Evolutionary conservation across 1,140 invertebrate species (phyloP), one percentile per base, ranked within the genome.

Genomic region (Phymastichus coffea): DNA sequence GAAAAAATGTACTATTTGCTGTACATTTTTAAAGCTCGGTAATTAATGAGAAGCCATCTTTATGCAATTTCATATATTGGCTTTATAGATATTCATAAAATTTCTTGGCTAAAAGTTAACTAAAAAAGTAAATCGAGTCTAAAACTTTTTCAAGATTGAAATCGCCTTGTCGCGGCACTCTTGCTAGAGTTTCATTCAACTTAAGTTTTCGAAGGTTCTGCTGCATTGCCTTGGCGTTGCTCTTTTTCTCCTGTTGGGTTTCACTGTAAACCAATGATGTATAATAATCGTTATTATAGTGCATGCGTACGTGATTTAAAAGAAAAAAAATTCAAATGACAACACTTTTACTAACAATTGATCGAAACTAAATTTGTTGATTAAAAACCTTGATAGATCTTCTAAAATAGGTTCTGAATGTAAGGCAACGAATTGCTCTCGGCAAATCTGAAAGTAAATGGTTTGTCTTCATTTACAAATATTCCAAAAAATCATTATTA

Each of bases 381-480:
- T 57, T 37, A 97, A 81, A 72, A 88, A 92, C 17, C 86, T 64
- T 0, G 95, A 94, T 22, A 99, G 81, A 76, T 97, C 80, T 72
- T 98, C 87, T 37, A 99, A 81, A 61, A 99, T 93, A 1, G 95
- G 95, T 71, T 97, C 83, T 17, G 88, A 91, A 79, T 99, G 96
- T 8, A 99, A 82, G 0, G 88, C 86, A 10, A 99, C 90, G 81
- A 99, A 99, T 78, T 99, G 95, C 74, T 99, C 88, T 37, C 97
- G 83, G 71, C 95, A 99, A 51, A 96, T 88, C 88, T 92, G 79
- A 58, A 79, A 80, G 72, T 70, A 61, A 56, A 59, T 57, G 52
- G 56, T 57, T 53, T 52, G 63, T 52, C 30, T 23, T 25, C 46
- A 33, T 17, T 43, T 59, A n/a, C n/a, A n/a, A n/a, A n/a, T n/a